Evolutionary conservation across 2,888 invertebrate genomes (phyloP).

Genomic region (Aspidiotus rigidus): DNA sequence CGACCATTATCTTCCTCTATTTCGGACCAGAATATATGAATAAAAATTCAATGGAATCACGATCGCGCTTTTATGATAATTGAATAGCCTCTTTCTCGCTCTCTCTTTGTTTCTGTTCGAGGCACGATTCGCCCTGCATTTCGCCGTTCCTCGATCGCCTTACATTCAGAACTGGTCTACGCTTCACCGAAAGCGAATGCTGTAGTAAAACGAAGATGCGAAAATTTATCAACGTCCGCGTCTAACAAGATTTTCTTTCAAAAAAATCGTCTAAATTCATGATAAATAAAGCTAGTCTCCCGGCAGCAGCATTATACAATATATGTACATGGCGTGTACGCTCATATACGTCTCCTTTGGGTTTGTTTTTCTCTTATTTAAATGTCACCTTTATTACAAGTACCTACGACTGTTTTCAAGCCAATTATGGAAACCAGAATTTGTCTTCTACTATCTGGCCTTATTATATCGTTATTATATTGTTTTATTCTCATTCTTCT

Average conservation of each 20-base stretch:
- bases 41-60: background rate
- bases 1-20: too few relatives aligned
- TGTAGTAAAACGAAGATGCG: background rate
- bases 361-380: background rate
- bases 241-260: background rate
- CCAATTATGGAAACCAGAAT: too few relatives aligned
- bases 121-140: too few relatives aligned
- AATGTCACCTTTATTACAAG: background rate
- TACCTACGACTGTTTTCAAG: too few relatives aligned
- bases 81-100: background rate
- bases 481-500: too few relatives aligned
- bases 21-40: too few relatives aligned
- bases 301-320: background rate
- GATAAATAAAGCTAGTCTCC: background rate
- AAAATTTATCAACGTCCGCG: slow-evolving; percentile 4
- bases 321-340: background rate
- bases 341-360: background rate
- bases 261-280: background rate
- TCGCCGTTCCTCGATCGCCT: too few relatives aligned
- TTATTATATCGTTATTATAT: background rate
- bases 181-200: background rate
- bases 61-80: slow-evolving; percentile 4
- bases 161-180: too few relatives aligned
- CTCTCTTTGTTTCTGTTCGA: too few relatives aligned
- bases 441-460: too few relatives aligned